Evolutionary conservation across 1,140 invertebrate genomes (phyloP).

Genomic region (Mercenaria mercenaria): DNA sequence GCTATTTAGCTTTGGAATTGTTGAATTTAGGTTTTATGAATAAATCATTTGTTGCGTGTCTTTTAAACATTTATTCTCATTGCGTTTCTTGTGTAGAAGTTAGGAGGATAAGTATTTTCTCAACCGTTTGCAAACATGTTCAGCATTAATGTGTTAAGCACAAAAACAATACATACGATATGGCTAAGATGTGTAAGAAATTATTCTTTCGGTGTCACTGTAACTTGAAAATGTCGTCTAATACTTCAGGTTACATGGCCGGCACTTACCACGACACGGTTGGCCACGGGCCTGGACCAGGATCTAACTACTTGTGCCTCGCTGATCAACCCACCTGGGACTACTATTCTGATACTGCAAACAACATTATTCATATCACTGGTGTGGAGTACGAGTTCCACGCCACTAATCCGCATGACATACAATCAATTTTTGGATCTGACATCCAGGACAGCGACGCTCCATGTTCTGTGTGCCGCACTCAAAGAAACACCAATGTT

Average conservation of each 20-base stretch:
- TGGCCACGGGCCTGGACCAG: background rate
- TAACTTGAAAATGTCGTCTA: too few species aligned
- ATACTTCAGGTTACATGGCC: conserved; percentile 57
- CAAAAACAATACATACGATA: too few species aligned
- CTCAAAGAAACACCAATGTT: conserved; percentile 8
- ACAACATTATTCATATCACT: background rate
- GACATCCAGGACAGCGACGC: conserved; percentile 15
- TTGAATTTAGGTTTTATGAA: too few species aligned
- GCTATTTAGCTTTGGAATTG: too few species aligned
- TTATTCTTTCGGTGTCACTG: too few species aligned
- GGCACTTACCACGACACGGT: background rate
- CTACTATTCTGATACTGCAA: background rate
- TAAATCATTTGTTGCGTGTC: too few species aligned
- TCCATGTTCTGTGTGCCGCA: conserved; percentile 59
- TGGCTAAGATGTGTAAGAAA: too few species aligned
- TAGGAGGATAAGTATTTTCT: too few species aligned
- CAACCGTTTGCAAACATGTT: too few species aligned
- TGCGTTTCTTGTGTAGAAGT: too few species aligned
- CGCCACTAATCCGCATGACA: background rate
- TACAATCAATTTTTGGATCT: background rate
- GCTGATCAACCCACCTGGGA: conserved; percentile 7
- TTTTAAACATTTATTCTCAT: too few species aligned
- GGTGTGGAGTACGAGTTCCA: conserved; percentile 31
- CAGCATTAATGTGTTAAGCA: too few species aligned
- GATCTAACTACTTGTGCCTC: conserved; percentile 38